A percentile compares a stretch with the other conserved stretches of the same genome.
These are phyloP conservation scores for Chrysomela aeneicollis DNA, from an alignment of 2,888 invertebrate genomes.

Conservation along the genomic window DNA sequence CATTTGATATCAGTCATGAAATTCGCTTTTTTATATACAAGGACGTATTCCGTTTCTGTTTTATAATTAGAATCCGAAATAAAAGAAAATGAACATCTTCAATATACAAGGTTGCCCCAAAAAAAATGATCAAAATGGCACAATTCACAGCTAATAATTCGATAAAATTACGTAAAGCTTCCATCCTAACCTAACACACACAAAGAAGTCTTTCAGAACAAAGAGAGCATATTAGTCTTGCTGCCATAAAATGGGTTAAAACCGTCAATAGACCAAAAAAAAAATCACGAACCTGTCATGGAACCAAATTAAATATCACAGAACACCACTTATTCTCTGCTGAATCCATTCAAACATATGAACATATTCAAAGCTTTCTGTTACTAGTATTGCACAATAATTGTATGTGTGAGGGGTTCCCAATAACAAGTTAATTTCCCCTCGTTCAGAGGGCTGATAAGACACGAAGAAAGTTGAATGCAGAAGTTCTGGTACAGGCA, in stretches of 20 bases:
- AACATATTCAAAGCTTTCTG: too few species aligned
- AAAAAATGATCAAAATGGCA: slow-evolving; percentile 54
- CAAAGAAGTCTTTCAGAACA: slow-evolving; percentile 9
- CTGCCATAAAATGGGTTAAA: background rate
- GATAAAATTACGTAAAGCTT: slow-evolving; percentile 33
- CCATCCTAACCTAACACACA: slow-evolving; percentile 23
- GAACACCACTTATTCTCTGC: background rate
- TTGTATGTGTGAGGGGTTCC: too few species aligned
- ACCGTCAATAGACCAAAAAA: background rate
- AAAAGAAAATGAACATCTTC: slow-evolving; percentile 29
- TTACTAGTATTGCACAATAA: background rate
- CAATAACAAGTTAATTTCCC: too few species aligned
- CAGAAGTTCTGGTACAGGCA: too few species aligned
- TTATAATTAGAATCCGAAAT: slow-evolving; percentile 16
- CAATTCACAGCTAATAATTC: slow-evolving; percentile 60
- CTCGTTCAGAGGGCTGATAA: too few species aligned
- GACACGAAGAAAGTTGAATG: too few species aligned
- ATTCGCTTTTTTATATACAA: slow-evolving; percentile 44
- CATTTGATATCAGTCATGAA: slow-evolving; percentile 46
- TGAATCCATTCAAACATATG: background rate
- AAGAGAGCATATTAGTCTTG: too few species aligned
- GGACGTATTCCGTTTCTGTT: slow-evolving; percentile 41
- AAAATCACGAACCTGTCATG: background rate
- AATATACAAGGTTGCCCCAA: slow-evolving; percentile 37
- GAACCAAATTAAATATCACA: background rate